phyloP scores from a whole-genome alignment of 2,888 invertebrate species.

The Pseudeuparius sepicola region DNA sequence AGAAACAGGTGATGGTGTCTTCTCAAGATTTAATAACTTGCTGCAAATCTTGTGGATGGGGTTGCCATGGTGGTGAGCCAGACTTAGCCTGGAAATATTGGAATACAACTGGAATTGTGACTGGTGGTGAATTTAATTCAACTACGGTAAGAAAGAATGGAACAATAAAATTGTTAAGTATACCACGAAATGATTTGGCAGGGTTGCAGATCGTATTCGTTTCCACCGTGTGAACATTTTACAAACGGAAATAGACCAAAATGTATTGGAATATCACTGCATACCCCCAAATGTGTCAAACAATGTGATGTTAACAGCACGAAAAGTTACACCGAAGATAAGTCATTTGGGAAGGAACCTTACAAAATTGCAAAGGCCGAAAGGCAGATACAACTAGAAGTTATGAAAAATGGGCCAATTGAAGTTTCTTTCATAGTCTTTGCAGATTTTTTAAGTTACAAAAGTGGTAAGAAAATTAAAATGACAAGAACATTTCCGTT shows the following conservation, averaged over 20 bases:
- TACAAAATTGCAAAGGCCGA: neutral
- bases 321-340: no score
- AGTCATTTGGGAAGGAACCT: no score
- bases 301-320: neutral
- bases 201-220: conserved; percentile 17
- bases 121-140: no score
- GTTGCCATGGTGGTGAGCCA: conserved; percentile 78
- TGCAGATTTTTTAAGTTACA: conserved; percentile 18
- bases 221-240: conserved; percentile 18
- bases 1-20: conserved; percentile 60
- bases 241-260: conserved; percentile 4
- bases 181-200: no score
- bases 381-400: neutral
- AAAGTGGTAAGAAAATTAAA: conserved; percentile 14
- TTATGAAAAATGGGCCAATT: conserved; percentile 14
- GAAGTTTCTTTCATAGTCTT: conserved; percentile 16
- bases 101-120: conserved; percentile 1
- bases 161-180: no score
- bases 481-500: neutral
- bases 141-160: no score
- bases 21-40: conserved; percentile 74
- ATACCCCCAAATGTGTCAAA: neutral
- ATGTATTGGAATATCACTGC: conserved; percentile 1
- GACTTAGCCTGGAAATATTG: conserved; percentile 71
- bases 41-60: conserved; percentile 60